phyloP scores from a whole-genome alignment of 2,113 vertebrate genomes.

The Phrynosoma blainvillii region DNA sequence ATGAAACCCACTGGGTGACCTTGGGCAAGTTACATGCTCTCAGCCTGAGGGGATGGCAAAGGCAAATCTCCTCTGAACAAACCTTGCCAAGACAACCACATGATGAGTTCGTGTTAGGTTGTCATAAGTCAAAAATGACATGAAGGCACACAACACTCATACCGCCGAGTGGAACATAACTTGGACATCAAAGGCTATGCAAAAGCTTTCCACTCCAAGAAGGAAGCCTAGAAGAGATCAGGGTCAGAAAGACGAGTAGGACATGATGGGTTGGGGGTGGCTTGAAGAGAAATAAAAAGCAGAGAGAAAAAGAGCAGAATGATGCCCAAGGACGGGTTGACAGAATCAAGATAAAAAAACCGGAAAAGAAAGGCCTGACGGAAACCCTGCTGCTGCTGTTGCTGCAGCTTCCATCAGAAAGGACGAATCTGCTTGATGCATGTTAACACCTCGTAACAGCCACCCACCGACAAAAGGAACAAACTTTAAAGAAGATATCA shows the following conservation, averaged over 20 bases:
- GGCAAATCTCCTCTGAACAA: too few species aligned
- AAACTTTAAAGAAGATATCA: constrained; percentile 43
- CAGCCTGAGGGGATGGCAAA: too few species aligned
- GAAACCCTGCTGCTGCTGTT: neutral
- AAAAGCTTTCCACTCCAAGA: neutral
- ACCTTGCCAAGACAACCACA: too few species aligned
- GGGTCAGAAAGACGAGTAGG: neutral
- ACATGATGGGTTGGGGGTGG: neutral
- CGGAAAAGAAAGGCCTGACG: neutral
- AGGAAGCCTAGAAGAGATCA: neutral
- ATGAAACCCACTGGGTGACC: too few species aligned
- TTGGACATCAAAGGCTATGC: neutral
- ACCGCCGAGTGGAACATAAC: neutral
- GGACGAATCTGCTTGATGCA: constrained; percentile 10
- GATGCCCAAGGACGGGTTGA: neutral
- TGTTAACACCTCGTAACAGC: constrained; percentile 45
- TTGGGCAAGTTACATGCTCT: too few species aligned
- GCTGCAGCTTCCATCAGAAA: neutral
- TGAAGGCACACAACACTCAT: too few species aligned
- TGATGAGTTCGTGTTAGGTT: too few species aligned
- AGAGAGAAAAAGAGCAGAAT: neutral
- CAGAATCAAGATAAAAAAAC: constrained; percentile 25
- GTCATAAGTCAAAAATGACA: too few species aligned
- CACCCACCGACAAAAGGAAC: constrained; percentile 37
- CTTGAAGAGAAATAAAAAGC: constrained; percentile 17